phyloP scores from a whole-genome alignment of 2,888 invertebrate genomes.

The Nephrotoma flavescens region DNA sequence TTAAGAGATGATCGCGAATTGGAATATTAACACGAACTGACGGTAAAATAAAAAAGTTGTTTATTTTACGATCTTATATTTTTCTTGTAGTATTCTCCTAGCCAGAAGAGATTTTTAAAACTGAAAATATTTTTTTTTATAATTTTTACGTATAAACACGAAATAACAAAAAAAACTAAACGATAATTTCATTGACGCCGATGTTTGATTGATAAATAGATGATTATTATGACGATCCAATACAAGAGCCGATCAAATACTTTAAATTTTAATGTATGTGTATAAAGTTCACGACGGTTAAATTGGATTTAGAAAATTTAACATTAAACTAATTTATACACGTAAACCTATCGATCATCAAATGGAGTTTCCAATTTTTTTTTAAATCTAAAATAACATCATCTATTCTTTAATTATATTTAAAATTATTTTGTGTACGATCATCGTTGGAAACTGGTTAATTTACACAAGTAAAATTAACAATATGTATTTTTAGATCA shows the following conservation, averaged over 20 bases:
- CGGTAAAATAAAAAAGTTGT: not conserved
- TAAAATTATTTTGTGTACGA: too few species aligned
- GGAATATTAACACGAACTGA: not conserved
- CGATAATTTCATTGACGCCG: not conserved
- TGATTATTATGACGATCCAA: not conserved
- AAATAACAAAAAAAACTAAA: not conserved
- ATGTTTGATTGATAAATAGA: not conserved
- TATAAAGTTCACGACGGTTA: too few species aligned
- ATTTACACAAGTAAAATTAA: not conserved
- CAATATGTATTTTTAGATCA: too few species aligned
- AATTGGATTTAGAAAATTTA: too few species aligned
- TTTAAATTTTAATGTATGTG: too few species aligned
- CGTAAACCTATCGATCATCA: not conserved
- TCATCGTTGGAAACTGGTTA: not conserved
- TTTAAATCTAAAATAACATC: not conserved
- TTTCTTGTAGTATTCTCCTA: not conserved
- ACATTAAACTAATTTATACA: too few species aligned
- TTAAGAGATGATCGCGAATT: not conserved
- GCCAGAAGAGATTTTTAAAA: not conserved
- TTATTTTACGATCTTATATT: not conserved
- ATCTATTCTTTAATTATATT: not conserved
- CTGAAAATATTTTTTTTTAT: not conserved
- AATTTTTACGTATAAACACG: not conserved
- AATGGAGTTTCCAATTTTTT: not conserved
- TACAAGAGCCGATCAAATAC: too few species aligned